Conservation (phyloP, 2,797 vertebrate species). For the Lagorchestes hirsutus region DNA sequence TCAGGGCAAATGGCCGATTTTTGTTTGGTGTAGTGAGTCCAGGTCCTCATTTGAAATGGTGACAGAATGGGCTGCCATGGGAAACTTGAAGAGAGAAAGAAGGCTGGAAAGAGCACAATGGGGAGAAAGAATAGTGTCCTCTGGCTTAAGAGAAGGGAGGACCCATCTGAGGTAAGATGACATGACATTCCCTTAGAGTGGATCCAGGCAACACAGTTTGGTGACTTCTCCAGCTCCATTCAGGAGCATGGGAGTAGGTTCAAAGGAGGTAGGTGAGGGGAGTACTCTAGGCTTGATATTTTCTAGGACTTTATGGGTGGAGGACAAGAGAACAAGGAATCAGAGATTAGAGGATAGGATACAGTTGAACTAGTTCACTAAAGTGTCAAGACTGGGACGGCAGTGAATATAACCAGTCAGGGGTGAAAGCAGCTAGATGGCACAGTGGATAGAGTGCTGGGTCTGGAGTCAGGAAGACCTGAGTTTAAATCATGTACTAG, state of each 20-base stretch:
- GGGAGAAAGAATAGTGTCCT: not conserved
- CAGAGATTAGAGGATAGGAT: not conserved
- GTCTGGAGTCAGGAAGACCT: no score
- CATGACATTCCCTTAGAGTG: not conserved
- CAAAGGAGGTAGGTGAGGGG: no score
- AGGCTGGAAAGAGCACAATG: not conserved
- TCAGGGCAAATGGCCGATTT: not conserved
- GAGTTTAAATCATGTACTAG: no score
- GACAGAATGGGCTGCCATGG: not conserved
- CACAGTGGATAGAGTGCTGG: no score
- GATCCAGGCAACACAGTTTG: not conserved
- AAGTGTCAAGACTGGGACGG: no score
- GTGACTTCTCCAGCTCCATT: not conserved
- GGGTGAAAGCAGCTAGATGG: no score
- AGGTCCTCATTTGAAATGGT: not conserved
- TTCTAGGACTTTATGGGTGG: not conserved
- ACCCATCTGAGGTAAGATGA: not conserved
- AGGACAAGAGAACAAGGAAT: not conserved
- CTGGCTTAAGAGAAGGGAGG: not conserved
- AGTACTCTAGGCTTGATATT: not conserved
- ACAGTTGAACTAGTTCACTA: not conserved
- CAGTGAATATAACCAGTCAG: not conserved
- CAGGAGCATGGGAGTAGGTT: not conserved
- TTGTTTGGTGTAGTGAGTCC: not conserved
- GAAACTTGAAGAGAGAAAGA: not conserved